A percentile compares a stretch with the other conserved stretches of the same genome.
Conservation (phyloP, 1,140 invertebrate species). For the Penaeus japonicus region DNA sequence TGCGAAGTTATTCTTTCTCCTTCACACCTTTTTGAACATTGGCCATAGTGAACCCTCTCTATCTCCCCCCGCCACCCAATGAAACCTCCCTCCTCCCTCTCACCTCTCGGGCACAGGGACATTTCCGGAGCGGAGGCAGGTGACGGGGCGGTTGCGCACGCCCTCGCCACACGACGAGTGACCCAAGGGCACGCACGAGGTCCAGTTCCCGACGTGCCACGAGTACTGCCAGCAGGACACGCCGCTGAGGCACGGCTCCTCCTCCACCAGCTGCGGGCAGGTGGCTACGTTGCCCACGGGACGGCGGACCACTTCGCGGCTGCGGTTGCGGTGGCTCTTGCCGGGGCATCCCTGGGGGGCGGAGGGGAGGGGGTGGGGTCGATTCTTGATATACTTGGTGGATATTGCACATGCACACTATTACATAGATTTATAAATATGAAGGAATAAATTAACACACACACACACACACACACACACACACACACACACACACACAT, state of each 20-base stretch:
- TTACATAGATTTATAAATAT: too few relatives aligned
- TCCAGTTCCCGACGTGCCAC: slow-evolving; percentile 71
- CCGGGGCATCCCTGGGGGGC: slow-evolving; percentile 61
- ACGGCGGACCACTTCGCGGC: slow-evolving; percentile 69
- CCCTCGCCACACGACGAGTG: slow-evolving; percentile 73
- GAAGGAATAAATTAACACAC: too few relatives aligned
- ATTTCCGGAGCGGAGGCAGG: slow-evolving; percentile 70
- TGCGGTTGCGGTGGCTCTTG: slow-evolving; percentile 68
- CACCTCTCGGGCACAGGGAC: slow-evolving; percentile 68
- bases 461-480: too few relatives aligned
- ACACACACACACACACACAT: too few relatives aligned
- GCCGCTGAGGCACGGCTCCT: slow-evolving; percentile 69
- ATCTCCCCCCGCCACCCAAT: too few relatives aligned
- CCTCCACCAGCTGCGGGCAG: slow-evolving; percentile 70
- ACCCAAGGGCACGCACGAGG: slow-evolving; percentile 71
- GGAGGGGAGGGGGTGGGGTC: not conserved
- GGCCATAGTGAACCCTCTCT: too few relatives aligned
- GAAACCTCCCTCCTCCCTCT: too few relatives aligned
- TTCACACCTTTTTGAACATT: too few relatives aligned
- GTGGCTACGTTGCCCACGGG: slow-evolving; percentile 63
- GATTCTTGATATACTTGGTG: not conserved
- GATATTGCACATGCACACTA: too few relatives aligned
- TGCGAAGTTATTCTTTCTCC: too few relatives aligned
- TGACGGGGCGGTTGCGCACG: slow-evolving; percentile 68
- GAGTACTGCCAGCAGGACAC: slow-evolving; percentile 68